Conservation (phyloP, 2,888 invertebrate genomes). For the Choreutis nemorana region DNA sequence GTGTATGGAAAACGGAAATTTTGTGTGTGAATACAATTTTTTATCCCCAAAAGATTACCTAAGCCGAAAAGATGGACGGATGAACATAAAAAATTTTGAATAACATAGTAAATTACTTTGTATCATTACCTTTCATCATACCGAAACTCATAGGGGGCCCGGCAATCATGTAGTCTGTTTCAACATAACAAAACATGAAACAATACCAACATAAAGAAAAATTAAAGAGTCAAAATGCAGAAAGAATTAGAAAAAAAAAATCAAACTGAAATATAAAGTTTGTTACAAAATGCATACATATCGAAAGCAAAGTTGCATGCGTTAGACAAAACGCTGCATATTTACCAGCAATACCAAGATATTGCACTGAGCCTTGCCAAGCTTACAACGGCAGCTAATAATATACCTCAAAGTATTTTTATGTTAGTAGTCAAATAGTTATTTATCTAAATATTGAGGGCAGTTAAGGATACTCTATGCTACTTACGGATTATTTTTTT, state of each 20-base stretch:
- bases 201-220: slow-evolving; percentile 74
- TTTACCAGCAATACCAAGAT: slow-evolving; percentile 45
- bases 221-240: slow-evolving; percentile 66
- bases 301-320: slow-evolving; percentile 51
- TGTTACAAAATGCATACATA: slow-evolving; percentile 30
- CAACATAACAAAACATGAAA: slow-evolving; percentile 77
- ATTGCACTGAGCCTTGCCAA: slow-evolving; percentile 34
- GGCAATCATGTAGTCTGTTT: slow-evolving; percentile 75
- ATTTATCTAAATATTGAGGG: too few relatives aligned
- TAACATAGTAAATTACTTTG: slow-evolving; percentile 35
- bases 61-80: slow-evolving; percentile 45
- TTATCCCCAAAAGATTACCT: slow-evolving; percentile 51
- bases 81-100: slow-evolving; percentile 52
- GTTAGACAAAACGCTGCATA: slow-evolving; percentile 40
- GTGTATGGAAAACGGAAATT: slow-evolving; percentile 35
- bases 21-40: slow-evolving; percentile 43
- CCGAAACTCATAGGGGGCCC: slow-evolving; percentile 85
- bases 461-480: too few relatives aligned
- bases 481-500: too few relatives aligned
- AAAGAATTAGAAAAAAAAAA: slow-evolving; percentile 27
- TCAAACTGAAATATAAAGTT: slow-evolving; percentile 35
- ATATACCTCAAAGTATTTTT: too few relatives aligned
- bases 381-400: slow-evolving; percentile 41
- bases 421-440: too few relatives aligned
- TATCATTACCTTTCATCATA: slow-evolving; percentile 84